Percentiles rank a stretch among this genome's conserved stretches.
phyloP scores from a whole-genome alignment of 2,888 invertebrate species.

The Meteorus cinctellus region DNA sequence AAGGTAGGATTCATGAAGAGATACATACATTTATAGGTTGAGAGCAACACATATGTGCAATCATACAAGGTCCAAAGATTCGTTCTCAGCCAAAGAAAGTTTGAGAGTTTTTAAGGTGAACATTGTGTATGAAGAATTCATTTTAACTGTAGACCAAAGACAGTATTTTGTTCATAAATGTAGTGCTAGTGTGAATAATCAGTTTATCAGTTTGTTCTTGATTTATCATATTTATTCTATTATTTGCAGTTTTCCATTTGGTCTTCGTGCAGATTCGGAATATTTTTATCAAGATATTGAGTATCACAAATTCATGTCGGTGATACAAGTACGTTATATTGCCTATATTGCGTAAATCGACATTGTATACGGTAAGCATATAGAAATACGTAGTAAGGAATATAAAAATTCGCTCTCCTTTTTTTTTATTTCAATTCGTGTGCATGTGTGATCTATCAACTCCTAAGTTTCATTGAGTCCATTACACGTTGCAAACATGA shows the following conservation, averaged over 20 bases:
- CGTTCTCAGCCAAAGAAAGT: neutral
- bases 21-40: neutral
- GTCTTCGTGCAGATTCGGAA: neutral
- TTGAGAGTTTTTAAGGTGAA: neutral
- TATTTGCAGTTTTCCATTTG: neutral
- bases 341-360: neutral
- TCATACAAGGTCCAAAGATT: constrained; percentile 3
- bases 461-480: neutral
- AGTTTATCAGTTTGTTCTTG: too few species aligned
- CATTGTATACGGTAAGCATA: neutral
- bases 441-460: neutral
- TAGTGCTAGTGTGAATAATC: too few species aligned
- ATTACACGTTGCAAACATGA: neutral
- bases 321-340: too few species aligned
- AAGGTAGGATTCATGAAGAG: constrained; percentile 4
- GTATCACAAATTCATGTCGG: too few species aligned
- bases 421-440: neutral
- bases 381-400: neutral
- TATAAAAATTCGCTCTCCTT: neutral
- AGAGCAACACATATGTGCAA: neutral
- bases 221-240: neutral
- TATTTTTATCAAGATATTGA: neutral
- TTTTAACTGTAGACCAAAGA: neutral
- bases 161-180: neutral
- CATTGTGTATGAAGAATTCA: neutral